Percentiles rank a stretch among this genome's conserved stretches.
phyloP scores from a whole-genome alignment of 1,140 invertebrate species.

The Caenorhabditis elegans region WBcel235 BX284606.5:4157501-4158000 shows the following conservation, averaged over 20 bases:
- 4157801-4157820: conserved; percentile 18
- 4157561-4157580: not conserved
- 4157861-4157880: too few species aligned
- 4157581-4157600: too few species aligned
- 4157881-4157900: too few species aligned
- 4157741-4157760: not conserved
- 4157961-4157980: conserved; percentile 5
- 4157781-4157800: not conserved
- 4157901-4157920: not conserved
- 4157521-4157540: not conserved
- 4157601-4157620: too few species aligned
- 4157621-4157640: too few species aligned
- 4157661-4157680: too few species aligned
- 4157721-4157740: too few species aligned
- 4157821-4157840: not conserved
- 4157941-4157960: not conserved
- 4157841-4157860: conserved; percentile 5
- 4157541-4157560: conserved; percentile 19
- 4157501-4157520: not conserved
- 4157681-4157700: too few species aligned
- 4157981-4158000: conserved; percentile 15
- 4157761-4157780: not conserved
- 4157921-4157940: not conserved
- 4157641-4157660: too few species aligned
- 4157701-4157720: too few species aligned